Base-by-base conservation (phyloP, 1,140 invertebrate genomes). In the Neelides sp. region DNA sequence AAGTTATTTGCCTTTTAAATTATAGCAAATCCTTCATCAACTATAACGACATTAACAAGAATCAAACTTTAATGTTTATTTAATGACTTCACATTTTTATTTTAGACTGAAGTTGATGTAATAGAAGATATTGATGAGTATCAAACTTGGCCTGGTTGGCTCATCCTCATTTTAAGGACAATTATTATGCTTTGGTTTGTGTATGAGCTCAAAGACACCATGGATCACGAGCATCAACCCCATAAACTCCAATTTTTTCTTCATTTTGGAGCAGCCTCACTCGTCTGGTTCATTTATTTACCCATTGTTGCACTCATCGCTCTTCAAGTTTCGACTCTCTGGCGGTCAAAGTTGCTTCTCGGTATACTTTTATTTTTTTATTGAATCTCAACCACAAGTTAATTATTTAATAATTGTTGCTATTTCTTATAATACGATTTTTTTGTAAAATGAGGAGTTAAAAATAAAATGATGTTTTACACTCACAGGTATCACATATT, bases 231-330 rank as follows among this genome's bases (percentile, higher is more conserved):
- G 65, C 87, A 91, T 67, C 90, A 90, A 66, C 80, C 79, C 63
- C 80, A 85, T 58, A 91, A 92, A 66, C 70, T 91, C 7, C 83
- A 90, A 64, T 97, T 95, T 69, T 78, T 93, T 36, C 76, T 95
- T 39, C 93, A 97, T 67, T 94, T 97, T 70, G 93, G 91, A 39
- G 93, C 93, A 30, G 94, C 90, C 20, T 92, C 90, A 58, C 73
- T 97, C 30, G 92, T 98, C 15, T 98, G 94, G 94, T 96, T 97
- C 64, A 89, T 96, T 57, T 96, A 97, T 70, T 73, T 97, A 55
- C 91, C 92, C 7, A 82, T 95, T 34, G 80, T 96, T 57, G 91
- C 89, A 37, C 75, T 97, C 40, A 86, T 98, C 58, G 86, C 89
- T 26, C 72, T 93, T 48, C 87, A 93, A 71, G 81, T 97, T 36